Evolutionary conservation across 2,888 invertebrate species (phyloP).

Genomic region (Exocentrus adspersus): DNA sequence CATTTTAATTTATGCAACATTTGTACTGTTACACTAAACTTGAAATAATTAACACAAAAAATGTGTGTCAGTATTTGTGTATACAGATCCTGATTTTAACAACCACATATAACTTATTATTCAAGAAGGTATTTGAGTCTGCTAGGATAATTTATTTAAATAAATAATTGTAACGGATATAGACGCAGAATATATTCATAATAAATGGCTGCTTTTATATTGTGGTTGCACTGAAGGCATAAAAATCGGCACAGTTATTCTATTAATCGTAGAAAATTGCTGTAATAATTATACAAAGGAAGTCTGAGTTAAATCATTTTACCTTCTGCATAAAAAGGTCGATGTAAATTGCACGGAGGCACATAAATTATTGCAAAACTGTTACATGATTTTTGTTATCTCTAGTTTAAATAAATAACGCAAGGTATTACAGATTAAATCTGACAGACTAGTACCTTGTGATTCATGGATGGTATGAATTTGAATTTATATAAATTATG

Average conservation of each 20-base stretch:
- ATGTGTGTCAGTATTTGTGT: background rate
- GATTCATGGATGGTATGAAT: background rate
- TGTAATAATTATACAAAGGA: conserved; percentile 26
- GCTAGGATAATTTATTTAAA: conserved; percentile 11
- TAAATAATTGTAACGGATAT: conserved; percentile 25
- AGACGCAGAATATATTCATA: conserved; percentile 4
- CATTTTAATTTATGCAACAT: background rate
- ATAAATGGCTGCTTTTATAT: conserved; percentile 9
- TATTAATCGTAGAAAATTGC: conserved; percentile 33
- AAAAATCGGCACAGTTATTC: conserved; percentile 25
- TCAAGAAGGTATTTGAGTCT: background rate
- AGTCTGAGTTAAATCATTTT: conserved; percentile 29
- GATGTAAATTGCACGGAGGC: conserved; percentile 24
- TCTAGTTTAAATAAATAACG: background rate
- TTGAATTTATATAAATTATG: too few relatives aligned
- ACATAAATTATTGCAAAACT: conserved; percentile 21
- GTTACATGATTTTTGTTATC: conserved; percentile 10
- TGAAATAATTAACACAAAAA: background rate
- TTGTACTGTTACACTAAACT: background rate
- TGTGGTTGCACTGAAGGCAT: background rate
- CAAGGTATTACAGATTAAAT: background rate
- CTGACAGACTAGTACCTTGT: background rate
- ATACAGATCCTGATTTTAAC: background rate
- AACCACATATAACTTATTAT: background rate
- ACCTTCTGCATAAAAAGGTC: conserved; percentile 33